These are phyloP conservation scores for Meliscaeva auricollis DNA, from an alignment of 2,888 invertebrate species.

Conservation along the genomic window DNA sequence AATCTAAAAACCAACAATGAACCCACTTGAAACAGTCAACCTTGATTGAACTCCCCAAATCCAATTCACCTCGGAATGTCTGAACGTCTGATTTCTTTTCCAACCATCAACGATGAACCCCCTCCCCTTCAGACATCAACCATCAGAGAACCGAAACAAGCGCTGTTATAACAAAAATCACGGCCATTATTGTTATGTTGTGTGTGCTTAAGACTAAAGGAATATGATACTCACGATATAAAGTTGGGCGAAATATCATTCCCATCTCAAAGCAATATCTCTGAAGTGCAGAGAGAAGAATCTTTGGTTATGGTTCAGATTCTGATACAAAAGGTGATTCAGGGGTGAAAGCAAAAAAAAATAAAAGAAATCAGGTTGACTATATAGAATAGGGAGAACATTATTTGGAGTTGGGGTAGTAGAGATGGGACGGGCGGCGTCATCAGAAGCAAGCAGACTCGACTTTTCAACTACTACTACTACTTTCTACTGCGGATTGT, in stretches of 20 bases:
- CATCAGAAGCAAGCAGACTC: conserved; percentile 40
- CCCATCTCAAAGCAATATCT: conserved; percentile 46
- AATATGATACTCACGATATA: conserved; percentile 64
- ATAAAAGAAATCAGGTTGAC: conserved; percentile 61
- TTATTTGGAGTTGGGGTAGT: conserved; percentile 10
- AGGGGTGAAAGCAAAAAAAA: conserved; percentile 39
- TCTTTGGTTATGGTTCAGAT: conserved; percentile 67
- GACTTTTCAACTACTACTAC: conserved; percentile 6
- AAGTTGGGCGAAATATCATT: conserved; percentile 55
- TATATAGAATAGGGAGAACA: conserved; percentile 24
- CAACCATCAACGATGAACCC: not conserved
- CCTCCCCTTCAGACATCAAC: not conserved
- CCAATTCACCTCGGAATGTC: conserved; percentile 33
- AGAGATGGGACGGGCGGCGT: conserved; percentile 18
- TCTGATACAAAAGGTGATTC: conserved; percentile 70
- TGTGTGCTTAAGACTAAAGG: conserved; percentile 59
- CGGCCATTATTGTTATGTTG: conserved; percentile 58
- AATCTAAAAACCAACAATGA: conserved; percentile 42
- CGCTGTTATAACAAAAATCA: conserved; percentile 53
- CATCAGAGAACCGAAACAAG: conserved; percentile 18
- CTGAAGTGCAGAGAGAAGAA: conserved; percentile 41
- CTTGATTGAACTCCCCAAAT: conserved; percentile 32
- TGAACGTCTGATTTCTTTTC: conserved; percentile 14
- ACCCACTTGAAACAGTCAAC: conserved; percentile 58
- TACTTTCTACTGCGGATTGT: conserved; percentile 30